Percentiles rank a stretch among this genome's conserved stretches.
Conservation (phyloP, 2,113 vertebrate genomes). For the human (Homo sapiens) region DNA sequence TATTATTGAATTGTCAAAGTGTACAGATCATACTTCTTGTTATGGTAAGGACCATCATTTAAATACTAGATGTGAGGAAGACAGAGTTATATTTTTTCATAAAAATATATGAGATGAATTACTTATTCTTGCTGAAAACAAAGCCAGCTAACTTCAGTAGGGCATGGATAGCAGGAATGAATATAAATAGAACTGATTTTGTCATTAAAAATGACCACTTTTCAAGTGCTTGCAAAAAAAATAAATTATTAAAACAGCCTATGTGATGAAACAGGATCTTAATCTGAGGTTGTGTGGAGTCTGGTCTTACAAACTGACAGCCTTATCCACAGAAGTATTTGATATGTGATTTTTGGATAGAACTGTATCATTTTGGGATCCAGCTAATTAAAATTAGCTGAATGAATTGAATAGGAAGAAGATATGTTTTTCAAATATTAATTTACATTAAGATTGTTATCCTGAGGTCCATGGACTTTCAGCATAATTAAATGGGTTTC, state of each 20-base stretch:
- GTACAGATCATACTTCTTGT: background rate
- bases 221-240: background rate
- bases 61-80: conserved; percentile 16
- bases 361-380: background rate
- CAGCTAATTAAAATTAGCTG: background rate
- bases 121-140: conserved; percentile 26
- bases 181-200: background rate
- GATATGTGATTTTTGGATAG: background rate
- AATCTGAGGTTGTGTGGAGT: background rate
- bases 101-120: conserved; percentile 30
- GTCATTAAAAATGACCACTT: background rate
- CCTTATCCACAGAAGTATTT: background rate
- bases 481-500: background rate
- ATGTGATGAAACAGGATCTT: background rate
- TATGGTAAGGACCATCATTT: background rate
- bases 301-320: background rate
- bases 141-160: conserved; percentile 10
- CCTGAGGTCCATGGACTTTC: background rate
- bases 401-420: background rate
- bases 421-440: background rate
- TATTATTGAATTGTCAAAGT: background rate
- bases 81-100: background rate
- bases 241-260: background rate
- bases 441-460: conserved; percentile 8
- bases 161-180: background rate